Conservation (phyloP, 2,888 invertebrate genomes). For the Andrena haemorrhoa region DNA sequence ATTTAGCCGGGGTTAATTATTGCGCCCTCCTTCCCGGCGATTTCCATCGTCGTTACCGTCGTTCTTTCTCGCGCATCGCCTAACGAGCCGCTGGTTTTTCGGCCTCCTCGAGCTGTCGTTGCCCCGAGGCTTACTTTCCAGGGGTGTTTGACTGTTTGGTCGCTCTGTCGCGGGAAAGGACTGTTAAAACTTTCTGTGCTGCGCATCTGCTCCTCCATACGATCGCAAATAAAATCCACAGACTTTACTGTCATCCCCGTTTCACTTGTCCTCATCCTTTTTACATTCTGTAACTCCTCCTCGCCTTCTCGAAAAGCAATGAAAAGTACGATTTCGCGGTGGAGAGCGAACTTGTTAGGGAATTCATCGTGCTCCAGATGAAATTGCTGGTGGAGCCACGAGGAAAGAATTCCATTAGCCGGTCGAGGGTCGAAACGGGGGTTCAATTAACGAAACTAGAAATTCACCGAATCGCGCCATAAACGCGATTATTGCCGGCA, state of each 20-base stretch:
- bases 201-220: no score
- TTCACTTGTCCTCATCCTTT: no score
- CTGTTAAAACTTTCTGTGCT: background rate
- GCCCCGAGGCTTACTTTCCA: background rate
- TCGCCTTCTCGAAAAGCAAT: no score
- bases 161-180: background rate
- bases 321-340: no score
- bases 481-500: slow-evolving; percentile 30
- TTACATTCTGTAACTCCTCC: no score
- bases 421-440: background rate
- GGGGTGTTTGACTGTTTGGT: background rate
- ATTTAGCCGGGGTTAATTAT: slow-evolving; percentile 36
- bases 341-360: no score
- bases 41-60: background rate
- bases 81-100: background rate
- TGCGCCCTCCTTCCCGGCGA: background rate
- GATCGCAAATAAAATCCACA: no score
- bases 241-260: no score
- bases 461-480: slow-evolving; percentile 25
- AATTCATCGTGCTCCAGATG: no score
- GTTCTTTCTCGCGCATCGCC: background rate
- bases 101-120: background rate
- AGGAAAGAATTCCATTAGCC: slow-evolving; percentile 23
- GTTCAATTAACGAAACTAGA: slow-evolving; percentile 36
- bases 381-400: background rate